phyloP scores from a whole-genome alignment of 2,888 invertebrate species.

The Sepiola atlantica region DNA sequence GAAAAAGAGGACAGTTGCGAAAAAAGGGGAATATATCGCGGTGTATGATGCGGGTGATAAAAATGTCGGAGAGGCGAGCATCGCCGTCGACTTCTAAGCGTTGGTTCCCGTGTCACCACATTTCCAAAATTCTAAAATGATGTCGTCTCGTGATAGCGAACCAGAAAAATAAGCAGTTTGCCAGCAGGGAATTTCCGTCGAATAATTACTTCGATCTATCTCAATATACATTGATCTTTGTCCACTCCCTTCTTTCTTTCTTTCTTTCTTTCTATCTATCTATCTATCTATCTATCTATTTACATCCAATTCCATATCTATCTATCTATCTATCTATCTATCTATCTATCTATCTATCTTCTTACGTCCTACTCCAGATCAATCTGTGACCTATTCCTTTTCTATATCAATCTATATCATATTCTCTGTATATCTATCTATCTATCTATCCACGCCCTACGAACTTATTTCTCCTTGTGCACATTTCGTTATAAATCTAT shows the following conservation, averaged over 20 bases:
- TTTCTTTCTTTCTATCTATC: not conserved
- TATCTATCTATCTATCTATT: not conserved
- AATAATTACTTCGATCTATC: not conserved
- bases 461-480: no score
- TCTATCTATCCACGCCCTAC: no score
- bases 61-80: not conserved
- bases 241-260: not conserved
- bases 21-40: not conserved
- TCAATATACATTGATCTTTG: not conserved
- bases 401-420: no score
- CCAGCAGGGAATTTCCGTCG: not conserved
- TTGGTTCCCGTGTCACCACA: not conserved
- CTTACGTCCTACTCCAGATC: no score
- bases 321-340: not conserved
- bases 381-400: no score
- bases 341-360: not conserved
- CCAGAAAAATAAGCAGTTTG: not conserved
- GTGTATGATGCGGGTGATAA: not conserved
- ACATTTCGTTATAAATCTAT: no score
- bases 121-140: not conserved
- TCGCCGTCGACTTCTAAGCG: not conserved
- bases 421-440: no score
- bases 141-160: not conserved
- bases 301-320: no score
- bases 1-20: conserved; percentile 34